A percentile compares a stretch with the other conserved stretches of the same genome.
Evolutionary conservation across 2,888 invertebrate species (phyloP).

Genomic region (Temnothorax rugatulus): DNA sequence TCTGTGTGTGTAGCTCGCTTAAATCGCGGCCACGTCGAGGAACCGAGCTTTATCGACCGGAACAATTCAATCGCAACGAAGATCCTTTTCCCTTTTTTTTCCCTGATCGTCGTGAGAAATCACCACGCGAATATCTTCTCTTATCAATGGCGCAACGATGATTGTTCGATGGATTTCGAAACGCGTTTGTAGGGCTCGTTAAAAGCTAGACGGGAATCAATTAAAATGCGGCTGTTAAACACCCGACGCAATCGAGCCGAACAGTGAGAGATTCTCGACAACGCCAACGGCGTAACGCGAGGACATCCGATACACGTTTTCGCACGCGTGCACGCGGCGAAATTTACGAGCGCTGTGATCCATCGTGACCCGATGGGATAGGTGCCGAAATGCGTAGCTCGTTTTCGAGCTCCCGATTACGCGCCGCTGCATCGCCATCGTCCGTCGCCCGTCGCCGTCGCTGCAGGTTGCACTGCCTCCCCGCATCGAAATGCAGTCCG

Average conservation of each 20-base stretch:
- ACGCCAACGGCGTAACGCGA: background rate
- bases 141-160: background rate
- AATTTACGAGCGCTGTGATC: constrained; percentile 40
- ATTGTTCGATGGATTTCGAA: background rate
- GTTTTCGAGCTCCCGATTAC: constrained; percentile 31
- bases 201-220: background rate
- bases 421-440: constrained; percentile 7
- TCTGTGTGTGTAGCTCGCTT: background rate
- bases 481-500: constrained; percentile 57
- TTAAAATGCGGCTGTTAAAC: constrained; percentile 24
- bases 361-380: constrained; percentile 9
- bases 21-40: constrained; percentile 4
- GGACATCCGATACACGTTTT: constrained; percentile 16
- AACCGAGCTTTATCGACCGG: constrained; percentile 25
- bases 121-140: background rate
- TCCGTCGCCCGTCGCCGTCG: constrained; percentile 11
- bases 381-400: constrained; percentile 25
- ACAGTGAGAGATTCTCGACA: constrained; percentile 12
- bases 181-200: constrained; percentile 7
- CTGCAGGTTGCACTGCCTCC: constrained; percentile 35
- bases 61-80: constrained; percentile 34
- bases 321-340: constrained; percentile 4
- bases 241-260: background rate
- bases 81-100: background rate
- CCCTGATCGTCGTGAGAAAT: background rate